Base-by-base conservation (phyloP, 1,140 invertebrate species). In the Drosophila pseudoananassae region DNA sequence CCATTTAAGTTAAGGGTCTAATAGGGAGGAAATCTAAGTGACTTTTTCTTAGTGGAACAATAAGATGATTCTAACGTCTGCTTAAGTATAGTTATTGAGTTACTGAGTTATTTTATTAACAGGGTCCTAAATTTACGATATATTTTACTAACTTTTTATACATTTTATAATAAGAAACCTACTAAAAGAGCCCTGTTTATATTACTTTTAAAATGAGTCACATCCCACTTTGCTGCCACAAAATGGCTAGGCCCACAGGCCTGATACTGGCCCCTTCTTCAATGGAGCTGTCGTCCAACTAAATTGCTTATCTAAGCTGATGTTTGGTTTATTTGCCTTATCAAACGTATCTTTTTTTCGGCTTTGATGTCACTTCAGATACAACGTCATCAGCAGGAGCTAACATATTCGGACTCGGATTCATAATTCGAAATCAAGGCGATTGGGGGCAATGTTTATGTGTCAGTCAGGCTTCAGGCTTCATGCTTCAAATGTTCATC, bases 321-420 rank as follows among this genome's bases (percentile, higher is more conserved):
- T 76, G 76, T 63, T 20, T 40, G 51, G 78, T 85, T 85, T 85
- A 85, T 85, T 87, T 85, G 79, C 60, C 83, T 88, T 85, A 85
- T 85, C 83, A 82, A 58, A 46, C 57, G 10, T 36, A n/a, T 36
- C 4, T 36, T 36, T 54, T 46, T 63, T 61, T 31, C 9, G 61
- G 55, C 82, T 84, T 84, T 84, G 81, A 84, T 84, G 82, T 84
- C 81, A 84, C 72, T 77, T 68, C 38, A 56, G 38, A 9, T 52
- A 57, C 29, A 49, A 53, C 68, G 63, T 61, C 55, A 60, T 72
- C 57, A 50, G 56, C 65, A 73, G 72, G 68, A 61, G 55, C 65
- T 46, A 43, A 45, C 71, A 43, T 58, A 46, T 50, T 66, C 25
- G 10, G n/a, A 59, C 38, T 51, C 14, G 8, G n/a, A 60, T 29